Conservation (phyloP, 2,797 vertebrate genomes). For the Sebastolobus altivelis region DNA sequence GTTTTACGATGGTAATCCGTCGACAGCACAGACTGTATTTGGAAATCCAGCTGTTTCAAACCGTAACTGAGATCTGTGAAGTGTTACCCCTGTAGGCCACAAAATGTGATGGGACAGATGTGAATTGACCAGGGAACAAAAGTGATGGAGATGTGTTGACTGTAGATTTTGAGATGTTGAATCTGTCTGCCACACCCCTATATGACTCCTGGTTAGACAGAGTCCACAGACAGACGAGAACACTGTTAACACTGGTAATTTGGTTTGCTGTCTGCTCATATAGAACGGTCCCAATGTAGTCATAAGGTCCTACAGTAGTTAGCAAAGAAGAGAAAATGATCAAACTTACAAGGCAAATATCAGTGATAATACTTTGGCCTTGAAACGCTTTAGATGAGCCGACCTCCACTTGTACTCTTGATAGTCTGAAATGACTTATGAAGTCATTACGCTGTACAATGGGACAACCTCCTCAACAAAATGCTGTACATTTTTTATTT, state of each 20-base stretch:
- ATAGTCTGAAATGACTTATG: background rate
- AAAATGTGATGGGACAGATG: background rate
- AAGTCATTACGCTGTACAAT: background rate
- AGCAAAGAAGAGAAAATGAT: background rate
- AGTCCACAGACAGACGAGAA: background rate
- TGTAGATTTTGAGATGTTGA: background rate
- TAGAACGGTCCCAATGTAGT: background rate
- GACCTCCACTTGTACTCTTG: background rate
- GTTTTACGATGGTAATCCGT: background rate
- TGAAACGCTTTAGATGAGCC: background rate
- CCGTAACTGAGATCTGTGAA: background rate
- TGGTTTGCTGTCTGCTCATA: background rate
- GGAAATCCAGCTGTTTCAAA: background rate
- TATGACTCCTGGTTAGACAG: background rate
- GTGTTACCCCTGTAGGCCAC: background rate
- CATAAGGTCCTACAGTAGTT: background rate
- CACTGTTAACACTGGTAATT: too few species aligned
- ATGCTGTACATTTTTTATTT: too few species aligned
- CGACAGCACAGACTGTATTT: background rate
- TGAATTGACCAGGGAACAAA: background rate
- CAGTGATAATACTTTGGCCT: background rate
- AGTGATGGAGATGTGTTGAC: background rate
- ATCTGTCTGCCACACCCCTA: background rate
- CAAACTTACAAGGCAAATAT: background rate
- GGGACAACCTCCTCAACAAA: background rate